Base-by-base conservation (phyloP, 2,888 invertebrate species). In the Ectemnius lituratus region DNA sequence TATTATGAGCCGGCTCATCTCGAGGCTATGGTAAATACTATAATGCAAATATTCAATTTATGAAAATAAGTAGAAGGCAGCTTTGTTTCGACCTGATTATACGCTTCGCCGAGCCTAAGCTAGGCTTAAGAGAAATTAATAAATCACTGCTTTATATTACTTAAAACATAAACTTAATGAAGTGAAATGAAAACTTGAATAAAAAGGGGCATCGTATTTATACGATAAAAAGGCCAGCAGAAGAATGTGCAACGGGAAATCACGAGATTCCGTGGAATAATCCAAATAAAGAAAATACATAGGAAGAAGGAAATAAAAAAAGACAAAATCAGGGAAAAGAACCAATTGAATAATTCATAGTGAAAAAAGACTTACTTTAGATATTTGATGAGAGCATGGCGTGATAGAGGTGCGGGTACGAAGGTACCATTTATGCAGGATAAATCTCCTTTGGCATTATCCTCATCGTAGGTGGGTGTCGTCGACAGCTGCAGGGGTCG, bases 361-460 rank as follows among this genome's bases (percentile, higher is more conserved):
- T 60, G 62, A 73, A 76, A 70, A 23, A 46, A 73, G 70, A 86
- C 90, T 89, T 82, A 90, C 90, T 90, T 90, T 79, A 90, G 88
- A 85, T 90, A 90, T 90, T 90, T 90, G 85, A 90, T 90, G 79
- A 90, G 84, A 20, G 90, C 88, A 73, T 90, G 88, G 57, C 84
- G 87, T 28, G 86, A 81, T 61, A 87, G 80, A 56, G 90, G 90
- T 0, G 90, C 90, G 11, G 90, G 90, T 59, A 89, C 73, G 78
- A 90, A 90, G 52, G 88, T 88, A 16, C 90, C 90, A 76, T 89
- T 88, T 83, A 90, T 88, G 79, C 90, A 90, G 62, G 90, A 89
- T 76, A 90, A 82, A 80, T 90, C 90, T 27, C 89, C 90, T 60
- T 78, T 84, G 47, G 73, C 72, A 60, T 67, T 73, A 52, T 78